Evolutionary conservation across 2,888 invertebrate genomes (phyloP).

Genomic region (Microctonus brassicae): DNA sequence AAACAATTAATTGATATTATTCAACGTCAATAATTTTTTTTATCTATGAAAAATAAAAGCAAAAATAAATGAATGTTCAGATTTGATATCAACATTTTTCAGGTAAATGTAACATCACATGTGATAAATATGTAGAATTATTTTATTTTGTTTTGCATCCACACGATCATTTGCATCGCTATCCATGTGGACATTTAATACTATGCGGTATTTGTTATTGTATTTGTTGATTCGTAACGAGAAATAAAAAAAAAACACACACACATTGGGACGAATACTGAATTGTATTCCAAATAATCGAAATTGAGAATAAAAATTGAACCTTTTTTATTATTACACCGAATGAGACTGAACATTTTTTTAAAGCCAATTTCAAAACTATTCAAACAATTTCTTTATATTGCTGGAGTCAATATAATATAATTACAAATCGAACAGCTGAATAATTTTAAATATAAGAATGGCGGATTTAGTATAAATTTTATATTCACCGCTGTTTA

Average conservation of each 20-base stretch:
- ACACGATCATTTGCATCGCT: not conserved
- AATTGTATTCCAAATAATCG: not conserved
- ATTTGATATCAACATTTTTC: not conserved
- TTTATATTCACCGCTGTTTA: too few relatives aligned
- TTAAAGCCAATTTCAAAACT: too few relatives aligned
- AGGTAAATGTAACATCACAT: conserved; percentile 6
- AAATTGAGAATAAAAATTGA: not conserved
- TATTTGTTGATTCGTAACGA: not conserved
- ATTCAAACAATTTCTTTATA: too few relatives aligned
- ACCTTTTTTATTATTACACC: too few relatives aligned
- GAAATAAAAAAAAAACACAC: not conserved
- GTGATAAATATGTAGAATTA: not conserved
- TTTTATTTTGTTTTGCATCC: conserved; percentile 14
- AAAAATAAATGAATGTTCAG: not conserved
- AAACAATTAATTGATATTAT: not conserved
- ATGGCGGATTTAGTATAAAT: too few relatives aligned
- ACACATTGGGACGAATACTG: not conserved
- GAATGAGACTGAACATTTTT: too few relatives aligned
- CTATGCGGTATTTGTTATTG: conserved; percentile 8
- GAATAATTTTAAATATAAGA: too few relatives aligned
- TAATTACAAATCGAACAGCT: too few relatives aligned
- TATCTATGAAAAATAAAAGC: not conserved
- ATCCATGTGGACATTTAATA: not conserved
- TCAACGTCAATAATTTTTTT: too few relatives aligned
- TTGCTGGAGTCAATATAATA: too few relatives aligned